Conservation (phyloP, 2,113 vertebrate species). For the Lipotes vexillifer region DNA sequence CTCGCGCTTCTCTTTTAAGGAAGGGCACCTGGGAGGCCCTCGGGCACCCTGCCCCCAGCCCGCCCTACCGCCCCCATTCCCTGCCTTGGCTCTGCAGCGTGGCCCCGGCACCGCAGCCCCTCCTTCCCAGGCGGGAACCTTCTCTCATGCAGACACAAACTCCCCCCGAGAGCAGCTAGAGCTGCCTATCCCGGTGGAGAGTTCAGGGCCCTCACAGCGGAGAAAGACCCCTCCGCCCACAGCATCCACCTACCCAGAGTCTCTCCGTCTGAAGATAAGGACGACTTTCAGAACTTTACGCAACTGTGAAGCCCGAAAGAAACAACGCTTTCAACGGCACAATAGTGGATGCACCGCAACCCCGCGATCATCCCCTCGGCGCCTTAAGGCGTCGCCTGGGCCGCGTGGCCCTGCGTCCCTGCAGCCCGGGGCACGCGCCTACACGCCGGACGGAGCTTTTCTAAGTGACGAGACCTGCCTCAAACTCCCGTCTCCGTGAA, state of each 20-base stretch:
- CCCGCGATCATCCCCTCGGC: neutral
- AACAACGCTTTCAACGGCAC: neutral
- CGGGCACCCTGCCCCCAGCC: neutral
- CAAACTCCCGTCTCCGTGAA: neutral
- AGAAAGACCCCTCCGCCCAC: neutral
- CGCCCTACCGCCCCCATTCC: neutral
- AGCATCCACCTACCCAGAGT: rapidly evolving
- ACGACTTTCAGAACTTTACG: neutral
- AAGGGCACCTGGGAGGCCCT: neutral
- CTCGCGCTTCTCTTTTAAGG: neutral
- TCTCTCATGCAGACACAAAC: neutral
- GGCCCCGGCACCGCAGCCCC: too few species aligned
- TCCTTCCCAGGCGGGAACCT: neutral
- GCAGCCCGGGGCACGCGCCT: neutral
- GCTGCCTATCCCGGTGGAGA: neutral
- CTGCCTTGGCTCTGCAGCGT: neutral
- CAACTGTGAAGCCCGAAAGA: neutral
- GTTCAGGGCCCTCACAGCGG: neutral
- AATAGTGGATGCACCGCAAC: neutral
- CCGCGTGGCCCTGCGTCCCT: neutral
- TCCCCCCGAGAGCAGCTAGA: neutral
- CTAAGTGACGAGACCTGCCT: neutral
- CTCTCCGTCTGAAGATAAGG: neutral
- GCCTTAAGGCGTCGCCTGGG: neutral
- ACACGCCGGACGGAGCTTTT: neutral